A percentile compares a stretch with the other conserved stretches of the same genome.
phyloP scores from a whole-genome alignment of 2,113 vertebrate species.

The Pao palembangensis region DNA sequence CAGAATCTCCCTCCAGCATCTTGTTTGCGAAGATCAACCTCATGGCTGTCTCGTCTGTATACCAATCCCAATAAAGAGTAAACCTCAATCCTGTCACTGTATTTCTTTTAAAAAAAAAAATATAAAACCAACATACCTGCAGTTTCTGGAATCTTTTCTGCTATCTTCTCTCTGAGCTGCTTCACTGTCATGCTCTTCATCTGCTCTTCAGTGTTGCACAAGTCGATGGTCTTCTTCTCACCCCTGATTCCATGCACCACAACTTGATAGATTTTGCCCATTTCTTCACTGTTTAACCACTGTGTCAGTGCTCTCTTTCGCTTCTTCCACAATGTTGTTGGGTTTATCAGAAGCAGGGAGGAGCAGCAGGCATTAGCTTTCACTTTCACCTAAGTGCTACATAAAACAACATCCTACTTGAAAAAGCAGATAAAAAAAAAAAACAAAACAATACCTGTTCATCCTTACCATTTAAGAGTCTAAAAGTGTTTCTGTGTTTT shows the following conservation, averaged over 20 bases:
- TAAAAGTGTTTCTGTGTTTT: too few relatives aligned
- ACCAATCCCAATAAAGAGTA: neutral
- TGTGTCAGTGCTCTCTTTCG: too few relatives aligned
- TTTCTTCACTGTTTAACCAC: neutral
- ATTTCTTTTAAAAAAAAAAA: neutral
- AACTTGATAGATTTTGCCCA: slow-evolving; percentile 64
- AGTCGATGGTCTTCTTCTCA: slow-evolving; percentile 49
- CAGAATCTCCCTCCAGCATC: slow-evolving; percentile 23
- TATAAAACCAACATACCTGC: neutral
- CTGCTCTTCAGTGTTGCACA: slow-evolving; percentile 58
- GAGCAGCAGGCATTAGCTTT: too few relatives aligned
- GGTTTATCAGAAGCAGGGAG: too few relatives aligned
- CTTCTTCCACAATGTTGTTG: too few relatives aligned
- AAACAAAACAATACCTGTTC: neutral
- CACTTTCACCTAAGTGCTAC: too few relatives aligned
- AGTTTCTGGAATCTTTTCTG: neutral
- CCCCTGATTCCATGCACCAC: slow-evolving; percentile 37
- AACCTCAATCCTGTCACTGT: neutral
- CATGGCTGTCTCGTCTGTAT: slow-evolving; percentile 1
- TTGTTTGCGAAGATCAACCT: slow-evolving; percentile 56
- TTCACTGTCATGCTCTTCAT: slow-evolving; percentile 53
- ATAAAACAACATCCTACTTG: too few relatives aligned
- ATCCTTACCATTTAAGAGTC: too few relatives aligned
- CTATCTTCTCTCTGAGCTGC: slow-evolving; percentile 57
- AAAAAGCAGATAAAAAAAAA: too few relatives aligned